Evolutionary conservation across 2,113 vertebrate species (phyloP).

Genomic region (Sturnira hondurensis): DNA sequence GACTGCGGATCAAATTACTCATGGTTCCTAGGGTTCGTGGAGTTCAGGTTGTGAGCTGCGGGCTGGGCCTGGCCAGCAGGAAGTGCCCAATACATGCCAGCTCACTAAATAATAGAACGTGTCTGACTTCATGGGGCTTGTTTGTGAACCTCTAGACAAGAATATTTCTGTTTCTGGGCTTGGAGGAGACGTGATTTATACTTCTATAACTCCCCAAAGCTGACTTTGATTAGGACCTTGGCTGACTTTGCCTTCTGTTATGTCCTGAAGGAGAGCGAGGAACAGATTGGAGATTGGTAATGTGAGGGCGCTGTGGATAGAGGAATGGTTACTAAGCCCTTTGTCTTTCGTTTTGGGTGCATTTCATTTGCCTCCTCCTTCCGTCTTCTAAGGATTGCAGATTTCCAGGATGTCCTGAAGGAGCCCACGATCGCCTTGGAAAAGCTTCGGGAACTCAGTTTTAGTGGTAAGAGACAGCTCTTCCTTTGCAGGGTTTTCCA

Average conservation of each 20-base stretch:
- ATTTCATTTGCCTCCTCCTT: not conserved
- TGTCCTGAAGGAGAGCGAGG: not conserved
- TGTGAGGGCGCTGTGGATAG: not conserved
- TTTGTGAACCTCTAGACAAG: not conserved
- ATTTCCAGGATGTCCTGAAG: constrained; percentile 90
- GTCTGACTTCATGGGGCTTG: not conserved
- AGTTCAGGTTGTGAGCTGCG: not conserved
- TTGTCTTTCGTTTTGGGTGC: not conserved
- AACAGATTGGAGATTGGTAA: not conserved
- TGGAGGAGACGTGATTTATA: not conserved
- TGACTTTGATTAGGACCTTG: not conserved
- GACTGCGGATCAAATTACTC: constrained; percentile 24
- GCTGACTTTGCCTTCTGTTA: not conserved
- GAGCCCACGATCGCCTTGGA: constrained; percentile 87
- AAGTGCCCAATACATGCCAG: constrained; percentile 4
- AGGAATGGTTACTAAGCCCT: not conserved
- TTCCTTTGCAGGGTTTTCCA: not conserved
- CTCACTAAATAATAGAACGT: not conserved
- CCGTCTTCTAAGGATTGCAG: constrained; percentile 89
- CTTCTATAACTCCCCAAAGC: not conserved
- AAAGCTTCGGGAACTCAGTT: constrained; percentile 91
- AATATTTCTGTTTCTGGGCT: not conserved
- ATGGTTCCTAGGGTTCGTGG: not conserved
- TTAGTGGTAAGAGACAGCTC: constrained; percentile 86
- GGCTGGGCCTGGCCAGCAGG: not conserved